phyloP scores from a whole-genome alignment of 2,888 invertebrate species.

The Incurvaria masculella region DNA sequence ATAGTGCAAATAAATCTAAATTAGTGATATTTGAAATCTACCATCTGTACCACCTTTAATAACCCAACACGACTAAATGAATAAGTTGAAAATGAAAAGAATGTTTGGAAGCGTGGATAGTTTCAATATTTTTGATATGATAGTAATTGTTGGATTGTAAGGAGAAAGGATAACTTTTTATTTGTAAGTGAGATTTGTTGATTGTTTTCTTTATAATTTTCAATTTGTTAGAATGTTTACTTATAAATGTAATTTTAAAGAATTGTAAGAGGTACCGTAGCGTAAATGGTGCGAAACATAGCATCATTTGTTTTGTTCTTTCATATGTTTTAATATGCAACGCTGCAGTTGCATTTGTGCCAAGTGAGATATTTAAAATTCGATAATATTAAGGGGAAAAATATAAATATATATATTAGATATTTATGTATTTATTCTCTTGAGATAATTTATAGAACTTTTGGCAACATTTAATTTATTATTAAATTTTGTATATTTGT shows the following conservation, averaged over 20 bases:
- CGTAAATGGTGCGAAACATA: constrained; percentile 31
- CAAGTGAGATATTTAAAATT: constrained; percentile 52
- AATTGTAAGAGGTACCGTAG: constrained; percentile 23
- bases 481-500: constrained; percentile 37
- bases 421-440: constrained; percentile 38
- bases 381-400: constrained; percentile 52
- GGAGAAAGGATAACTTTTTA: constrained; percentile 44
- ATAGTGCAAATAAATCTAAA: no score
- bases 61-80: no score
- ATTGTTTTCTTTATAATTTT: constrained; percentile 53
- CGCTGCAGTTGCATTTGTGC: constrained; percentile 34
- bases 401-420: constrained; percentile 52
- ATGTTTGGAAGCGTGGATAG: constrained; percentile 18
- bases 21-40: no score
- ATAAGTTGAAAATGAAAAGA: constrained; percentile 1
- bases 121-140: constrained; percentile 41
- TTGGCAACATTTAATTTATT: constrained; percentile 34
- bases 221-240: constrained; percentile 51
- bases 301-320: constrained; percentile 37
- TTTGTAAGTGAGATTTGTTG: constrained; percentile 54
- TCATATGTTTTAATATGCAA: constrained; percentile 37
- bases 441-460: constrained; percentile 52
- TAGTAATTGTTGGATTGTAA: constrained; percentile 48
- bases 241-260: constrained; percentile 20
- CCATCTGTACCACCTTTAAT: no score